These are phyloP conservation scores for Tachyglossus aculeatus DNA, from an alignment of 2,797 vertebrate genomes.

Conservation along the genomic window DNA sequence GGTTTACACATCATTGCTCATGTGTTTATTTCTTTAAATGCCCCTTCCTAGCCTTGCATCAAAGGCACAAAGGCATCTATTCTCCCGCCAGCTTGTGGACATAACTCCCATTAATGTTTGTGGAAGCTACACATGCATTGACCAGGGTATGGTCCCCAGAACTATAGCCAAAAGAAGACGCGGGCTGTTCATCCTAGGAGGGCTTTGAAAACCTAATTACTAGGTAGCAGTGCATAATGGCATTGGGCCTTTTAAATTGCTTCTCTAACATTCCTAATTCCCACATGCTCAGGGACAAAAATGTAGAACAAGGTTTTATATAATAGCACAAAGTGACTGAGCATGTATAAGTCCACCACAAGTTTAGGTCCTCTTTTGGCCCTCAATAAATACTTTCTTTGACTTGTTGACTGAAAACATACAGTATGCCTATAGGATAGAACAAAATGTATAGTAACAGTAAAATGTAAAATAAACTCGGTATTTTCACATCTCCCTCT, in stretches of 20 bases:
- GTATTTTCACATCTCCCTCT: too few relatives aligned
- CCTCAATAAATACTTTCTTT: too few relatives aligned
- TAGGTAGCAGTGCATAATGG: background rate
- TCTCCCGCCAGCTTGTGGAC: background rate
- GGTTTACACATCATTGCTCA: background rate
- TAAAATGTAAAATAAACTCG: too few relatives aligned
- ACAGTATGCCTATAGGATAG: too few relatives aligned
- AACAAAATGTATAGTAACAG: too few relatives aligned
- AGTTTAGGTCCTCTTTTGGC: too few relatives aligned
- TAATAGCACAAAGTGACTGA: too few relatives aligned
- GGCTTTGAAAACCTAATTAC: slow-evolving; percentile 22
- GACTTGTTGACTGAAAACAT: too few relatives aligned
- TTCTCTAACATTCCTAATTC: too few relatives aligned
- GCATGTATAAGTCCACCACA: too few relatives aligned
- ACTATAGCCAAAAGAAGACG: background rate
- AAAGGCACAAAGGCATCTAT: background rate
- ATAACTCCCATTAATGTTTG: background rate
- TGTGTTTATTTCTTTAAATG: background rate
- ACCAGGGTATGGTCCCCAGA: background rate
- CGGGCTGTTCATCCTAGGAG: slow-evolving; percentile 12
- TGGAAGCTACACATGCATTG: background rate
- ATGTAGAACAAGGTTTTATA: too few relatives aligned
- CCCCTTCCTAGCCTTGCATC: background rate
- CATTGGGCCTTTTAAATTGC: slow-evolving; percentile 10
- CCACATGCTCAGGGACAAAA: too few relatives aligned